Percentiles rank a stretch among this genome's conserved stretches.
Evolutionary conservation across 2,888 invertebrate species (phyloP).

Genomic region (Onchidella celtica): DNA sequence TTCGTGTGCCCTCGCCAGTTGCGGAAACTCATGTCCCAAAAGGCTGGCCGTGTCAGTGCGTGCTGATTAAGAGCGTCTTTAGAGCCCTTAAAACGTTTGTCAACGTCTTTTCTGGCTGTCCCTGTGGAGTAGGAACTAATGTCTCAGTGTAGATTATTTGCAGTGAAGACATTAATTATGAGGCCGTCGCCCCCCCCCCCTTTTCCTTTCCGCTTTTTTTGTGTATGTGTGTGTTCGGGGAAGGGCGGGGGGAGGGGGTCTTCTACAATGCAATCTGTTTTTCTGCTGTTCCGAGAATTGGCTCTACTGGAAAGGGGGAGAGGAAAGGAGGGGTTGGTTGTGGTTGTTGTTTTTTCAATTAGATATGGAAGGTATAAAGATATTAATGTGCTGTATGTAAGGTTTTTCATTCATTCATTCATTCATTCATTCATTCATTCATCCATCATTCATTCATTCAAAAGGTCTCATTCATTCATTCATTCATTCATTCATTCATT

Average conservation of each 20-base stretch:
- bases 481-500: neutral
- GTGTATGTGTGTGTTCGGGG: no score
- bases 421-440: neutral
- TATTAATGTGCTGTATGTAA: no score
- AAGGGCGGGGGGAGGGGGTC: no score
- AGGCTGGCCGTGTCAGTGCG: constrained; percentile 17
- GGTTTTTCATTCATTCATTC: neutral
- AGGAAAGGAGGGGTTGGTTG: no score
- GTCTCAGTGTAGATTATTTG: neutral
- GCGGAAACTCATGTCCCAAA: neutral
- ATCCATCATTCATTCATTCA: neutral
- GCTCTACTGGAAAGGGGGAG: no score
- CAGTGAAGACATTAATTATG: constrained; percentile 27
- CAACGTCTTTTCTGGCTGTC: constrained; percentile 23
- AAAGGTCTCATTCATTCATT: neutral
- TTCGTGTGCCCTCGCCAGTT: neutral
- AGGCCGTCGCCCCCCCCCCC: neutral
- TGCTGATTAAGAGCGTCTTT: constrained; percentile 36
- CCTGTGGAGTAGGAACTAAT: constrained; percentile 22
- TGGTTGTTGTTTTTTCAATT: no score
- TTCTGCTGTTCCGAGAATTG: no score
- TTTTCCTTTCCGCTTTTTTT: neutral
- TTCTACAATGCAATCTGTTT: no score
- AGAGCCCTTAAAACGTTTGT: constrained; percentile 35
- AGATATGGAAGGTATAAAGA: no score